Conservation (phyloP, 1,140 invertebrate genomes). For the Drosophila sucinea region DNA sequence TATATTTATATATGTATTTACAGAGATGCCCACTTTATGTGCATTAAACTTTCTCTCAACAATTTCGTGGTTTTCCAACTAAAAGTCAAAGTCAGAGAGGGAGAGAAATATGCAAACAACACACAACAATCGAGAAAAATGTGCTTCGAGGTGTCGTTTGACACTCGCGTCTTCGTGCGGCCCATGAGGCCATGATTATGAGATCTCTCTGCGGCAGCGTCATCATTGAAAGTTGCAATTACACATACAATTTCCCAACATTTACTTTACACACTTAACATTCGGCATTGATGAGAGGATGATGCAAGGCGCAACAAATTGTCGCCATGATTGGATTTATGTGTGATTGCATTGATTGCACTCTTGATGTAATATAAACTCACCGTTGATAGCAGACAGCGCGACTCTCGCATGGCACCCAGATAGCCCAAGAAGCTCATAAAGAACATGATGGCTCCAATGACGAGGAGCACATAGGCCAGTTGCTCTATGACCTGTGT, state of each 20-base stretch:
- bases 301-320: conserved; percentile 4
- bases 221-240: conserved; percentile 23
- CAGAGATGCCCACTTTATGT: conserved; percentile 33
- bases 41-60: conserved; percentile 45
- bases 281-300: background rate
- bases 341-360: conserved; percentile 9
- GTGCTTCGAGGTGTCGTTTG: conserved; percentile 1
- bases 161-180: conserved; percentile 1
- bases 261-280: background rate
- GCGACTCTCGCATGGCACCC: conserved; percentile 92
- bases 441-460: conserved; percentile 91
- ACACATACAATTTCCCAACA: background rate
- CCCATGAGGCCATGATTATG: background rate
- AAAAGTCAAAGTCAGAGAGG: conserved; percentile 60
- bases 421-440: conserved; percentile 94
- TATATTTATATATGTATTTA: conserved; percentile 1
- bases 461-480: conserved; percentile 90
- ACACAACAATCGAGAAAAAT: conserved; percentile 15
- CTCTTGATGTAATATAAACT: conserved; percentile 78
- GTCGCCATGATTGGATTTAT: background rate
- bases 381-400: conserved; percentile 90
- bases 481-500: conserved; percentile 87
- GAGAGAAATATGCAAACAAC: conserved; percentile 47
- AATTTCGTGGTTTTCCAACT: conserved; percentile 43
- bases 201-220: background rate